Evolutionary conservation across 2,113 vertebrate genomes (phyloP).

Genomic region (Grammomys surdaster): DNA sequence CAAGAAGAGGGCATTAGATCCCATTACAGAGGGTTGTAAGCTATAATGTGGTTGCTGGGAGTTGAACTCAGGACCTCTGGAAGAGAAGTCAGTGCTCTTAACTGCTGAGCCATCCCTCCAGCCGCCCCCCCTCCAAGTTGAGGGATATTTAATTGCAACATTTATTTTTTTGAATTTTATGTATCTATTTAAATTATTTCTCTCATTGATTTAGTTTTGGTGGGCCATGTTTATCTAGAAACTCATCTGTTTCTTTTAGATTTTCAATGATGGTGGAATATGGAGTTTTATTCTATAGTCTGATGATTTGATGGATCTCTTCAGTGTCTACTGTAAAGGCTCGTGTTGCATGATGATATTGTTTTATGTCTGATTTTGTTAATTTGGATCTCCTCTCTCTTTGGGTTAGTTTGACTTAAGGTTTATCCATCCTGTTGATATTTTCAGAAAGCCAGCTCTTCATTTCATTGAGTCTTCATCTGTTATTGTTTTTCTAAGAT

Average conservation of each 20-base stretch:
- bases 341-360: not conserved
- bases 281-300: not conserved
- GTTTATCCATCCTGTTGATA: not conserved
- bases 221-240: not conserved
- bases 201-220: not conserved
- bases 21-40: too few species aligned
- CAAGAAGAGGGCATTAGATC: too few species aligned
- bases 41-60: too few species aligned
- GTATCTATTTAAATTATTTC: not conserved
- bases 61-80: too few species aligned
- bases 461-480: not conserved
- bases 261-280: not conserved
- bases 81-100: too few species aligned
- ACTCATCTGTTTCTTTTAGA: not conserved
- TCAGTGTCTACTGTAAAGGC: not conserved
- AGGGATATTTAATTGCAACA: not conserved
- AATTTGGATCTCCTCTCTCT: not conserved
- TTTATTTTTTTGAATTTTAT: not conserved
- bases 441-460: not conserved
- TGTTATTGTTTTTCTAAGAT: not conserved
- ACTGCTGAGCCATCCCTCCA: too few species aligned
- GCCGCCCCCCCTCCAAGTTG: too few species aligned
- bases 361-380: not conserved
- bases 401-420: not conserved
- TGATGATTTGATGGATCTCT: not conserved